Evolutionary conservation across 1,140 invertebrate genomes (phyloP).

Genomic region (Drosophila sproati): DNA sequence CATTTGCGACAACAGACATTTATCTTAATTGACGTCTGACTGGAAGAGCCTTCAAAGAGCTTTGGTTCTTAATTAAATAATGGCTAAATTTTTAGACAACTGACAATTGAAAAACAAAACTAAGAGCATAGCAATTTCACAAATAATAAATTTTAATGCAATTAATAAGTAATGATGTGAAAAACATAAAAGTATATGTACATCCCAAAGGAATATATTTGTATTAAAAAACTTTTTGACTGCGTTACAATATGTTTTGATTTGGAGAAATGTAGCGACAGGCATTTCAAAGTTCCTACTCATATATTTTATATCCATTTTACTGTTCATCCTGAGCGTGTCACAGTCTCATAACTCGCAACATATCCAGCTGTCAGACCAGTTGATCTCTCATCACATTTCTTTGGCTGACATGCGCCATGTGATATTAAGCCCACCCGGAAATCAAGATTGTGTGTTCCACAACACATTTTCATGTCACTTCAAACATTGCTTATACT

Average conservation of each 20-base stretch:
- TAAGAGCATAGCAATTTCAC: no score
- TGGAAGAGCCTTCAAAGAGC: constrained; percentile 43
- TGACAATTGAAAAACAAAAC: not conserved
- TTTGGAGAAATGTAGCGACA: not conserved
- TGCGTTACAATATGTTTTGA: not conserved
- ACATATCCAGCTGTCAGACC: constrained; percentile 1
- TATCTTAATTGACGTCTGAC: constrained; percentile 68
- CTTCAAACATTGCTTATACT: constrained; percentile 48
- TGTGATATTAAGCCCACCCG: constrained; percentile 55
- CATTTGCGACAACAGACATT: constrained; percentile 73
- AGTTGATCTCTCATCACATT: constrained; percentile 29
- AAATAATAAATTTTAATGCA: no score
- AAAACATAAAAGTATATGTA: no score
- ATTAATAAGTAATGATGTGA: no score
- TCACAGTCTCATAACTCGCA: not conserved
- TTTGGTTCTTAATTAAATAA: constrained; percentile 75
- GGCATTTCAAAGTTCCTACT: not conserved
- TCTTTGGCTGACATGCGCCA: not conserved
- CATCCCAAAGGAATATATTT: no score
- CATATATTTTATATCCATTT: not conserved
- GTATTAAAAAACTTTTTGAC: not conserved
- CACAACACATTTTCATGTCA: constrained; percentile 55
- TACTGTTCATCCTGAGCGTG: not conserved
- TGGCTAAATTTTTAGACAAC: constrained; percentile 26
- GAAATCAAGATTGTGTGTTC: constrained; percentile 48